Conservation (phyloP, 92 coral and sea anemone species). For the Meandrina meandrites region DNA sequence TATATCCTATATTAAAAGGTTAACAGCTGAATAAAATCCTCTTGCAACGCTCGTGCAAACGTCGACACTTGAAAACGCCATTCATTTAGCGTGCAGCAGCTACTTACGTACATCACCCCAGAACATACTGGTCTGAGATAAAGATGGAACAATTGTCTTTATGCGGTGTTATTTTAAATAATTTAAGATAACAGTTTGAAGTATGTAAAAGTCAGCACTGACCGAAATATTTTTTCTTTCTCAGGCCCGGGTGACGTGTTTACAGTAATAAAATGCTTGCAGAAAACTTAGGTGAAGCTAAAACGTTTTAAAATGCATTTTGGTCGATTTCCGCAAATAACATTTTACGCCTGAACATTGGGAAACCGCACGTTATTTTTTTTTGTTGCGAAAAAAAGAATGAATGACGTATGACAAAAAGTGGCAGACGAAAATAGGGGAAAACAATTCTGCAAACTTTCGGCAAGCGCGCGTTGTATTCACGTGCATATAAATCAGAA, state of each 20-base stretch:
- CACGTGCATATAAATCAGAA: not conserved
- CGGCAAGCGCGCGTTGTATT: not conserved
- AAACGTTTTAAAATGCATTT: not conserved
- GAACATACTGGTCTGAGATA: not conserved
- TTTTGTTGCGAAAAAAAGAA: not conserved
- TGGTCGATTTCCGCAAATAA: not conserved
- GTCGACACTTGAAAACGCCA: not conserved
- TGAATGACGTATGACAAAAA: conserved; percentile 20
- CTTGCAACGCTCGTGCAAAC: not conserved
- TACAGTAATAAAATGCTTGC: not conserved
- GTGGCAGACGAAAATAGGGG: conserved; percentile 3
- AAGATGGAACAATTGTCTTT: not conserved
- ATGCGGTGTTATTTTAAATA: conserved; percentile 1
- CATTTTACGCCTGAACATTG: not conserved
- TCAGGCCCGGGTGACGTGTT: not conserved
- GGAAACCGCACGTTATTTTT: not conserved
- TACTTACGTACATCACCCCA: not conserved
- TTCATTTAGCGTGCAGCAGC: not conserved
- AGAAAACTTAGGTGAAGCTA: not conserved
- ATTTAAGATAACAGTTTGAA: conserved; percentile 1
- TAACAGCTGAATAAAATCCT: no score
- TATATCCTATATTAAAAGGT: not conserved
- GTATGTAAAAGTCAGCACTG: not conserved
- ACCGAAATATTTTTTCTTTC: not conserved
- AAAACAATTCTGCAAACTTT: conserved; percentile 18